Evolutionary conservation across 2,113 vertebrate genomes (phyloP).

Genomic region (Salvelinus namaycush): DNA sequence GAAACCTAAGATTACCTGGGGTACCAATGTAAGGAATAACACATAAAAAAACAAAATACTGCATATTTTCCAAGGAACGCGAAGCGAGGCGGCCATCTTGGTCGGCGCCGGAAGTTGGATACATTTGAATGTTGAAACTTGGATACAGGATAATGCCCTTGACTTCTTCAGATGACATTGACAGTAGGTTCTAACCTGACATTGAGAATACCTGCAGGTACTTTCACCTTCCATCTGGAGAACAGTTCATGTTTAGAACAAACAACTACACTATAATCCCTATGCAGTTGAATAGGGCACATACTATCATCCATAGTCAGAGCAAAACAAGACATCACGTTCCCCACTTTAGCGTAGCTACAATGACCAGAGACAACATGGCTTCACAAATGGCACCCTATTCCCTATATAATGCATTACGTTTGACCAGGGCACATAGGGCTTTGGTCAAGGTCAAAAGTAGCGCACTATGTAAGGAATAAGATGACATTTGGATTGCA

Average conservation of each 20-base stretch:
- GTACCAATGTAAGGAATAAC: too few relatives aligned
- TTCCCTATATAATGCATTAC: too few relatives aligned
- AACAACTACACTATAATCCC: constrained; percentile 5
- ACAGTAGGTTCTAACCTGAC: constrained; percentile 27
- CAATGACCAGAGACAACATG: constrained; percentile 7
- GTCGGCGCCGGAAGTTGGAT: too few relatives aligned
- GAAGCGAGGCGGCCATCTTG: too few relatives aligned
- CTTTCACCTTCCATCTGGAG: constrained; percentile 8
- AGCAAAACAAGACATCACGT: constrained; percentile 34
- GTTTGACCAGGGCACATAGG: too few relatives aligned
- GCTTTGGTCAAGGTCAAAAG: too few relatives aligned
- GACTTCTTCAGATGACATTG: constrained; percentile 23
- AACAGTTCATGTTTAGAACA: constrained; percentile 32
- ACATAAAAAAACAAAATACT: too few relatives aligned
- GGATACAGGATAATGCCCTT: constrained; percentile 19
- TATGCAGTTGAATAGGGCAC: constrained; percentile 46
- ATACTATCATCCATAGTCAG: constrained; percentile 46
- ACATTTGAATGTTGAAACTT: neutral
- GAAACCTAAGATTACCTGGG: too few relatives aligned
- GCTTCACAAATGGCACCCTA: too few relatives aligned
- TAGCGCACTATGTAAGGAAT: too few relatives aligned
- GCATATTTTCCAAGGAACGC: too few relatives aligned
- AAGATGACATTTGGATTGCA: too few relatives aligned
- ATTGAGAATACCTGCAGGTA: constrained; percentile 22
- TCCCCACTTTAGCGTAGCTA: constrained; percentile 34